Evolutionary conservation across 64 coral and sea anemone species (phyloP), one percentile per base, ranked within the genome.

Genomic region (Acropora yongei): DNA sequence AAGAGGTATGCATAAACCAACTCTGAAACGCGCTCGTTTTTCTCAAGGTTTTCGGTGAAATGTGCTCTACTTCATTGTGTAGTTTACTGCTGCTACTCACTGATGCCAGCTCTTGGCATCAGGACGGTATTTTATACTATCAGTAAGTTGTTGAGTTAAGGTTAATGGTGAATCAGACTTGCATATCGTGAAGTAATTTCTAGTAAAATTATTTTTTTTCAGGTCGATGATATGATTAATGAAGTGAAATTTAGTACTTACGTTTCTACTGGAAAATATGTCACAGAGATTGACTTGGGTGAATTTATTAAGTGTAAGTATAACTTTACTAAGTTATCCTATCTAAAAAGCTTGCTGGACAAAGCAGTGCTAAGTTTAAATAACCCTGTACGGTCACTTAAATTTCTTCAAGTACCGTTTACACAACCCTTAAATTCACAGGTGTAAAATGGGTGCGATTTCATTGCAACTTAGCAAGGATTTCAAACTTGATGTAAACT

Each of bases 181-280:
- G 30, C 30, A 30, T 30, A 30, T 30, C 30, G 30, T 30, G 30
- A 30, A 30, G 30, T 30, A 11, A 12, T 11, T 78, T 78, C 0
- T 13, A 45, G 80, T 77, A 1, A 78, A 2, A 13, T 12, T 63
- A 5, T 18, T 60, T 45, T 45, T 18, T 20, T 68, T 19, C 41
- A 96, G 95, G 84, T 96, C 10, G 96, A 98, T 49, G 96, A 98
- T 46, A 95, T 96, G 93, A 57, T 98, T 4, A 98, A 98, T 40
- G 96, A 98, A 78, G 83, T 98, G 46, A 98, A 98, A 72, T 98
- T 95, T 51, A 86, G 94, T 49, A 77, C 93, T 57, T 98, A 98
- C 87, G 96, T 98, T 50, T 91, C 93, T 10, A 98, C 96, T 51
- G 96, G 96, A 14, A 90, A 93, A 82, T 98, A 98, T 61, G 94